Evolutionary conservation across 2,888 invertebrate species (phyloP), one percentile per base, ranked within the genome.

Genomic region (Antheraea yamamai): DNA sequence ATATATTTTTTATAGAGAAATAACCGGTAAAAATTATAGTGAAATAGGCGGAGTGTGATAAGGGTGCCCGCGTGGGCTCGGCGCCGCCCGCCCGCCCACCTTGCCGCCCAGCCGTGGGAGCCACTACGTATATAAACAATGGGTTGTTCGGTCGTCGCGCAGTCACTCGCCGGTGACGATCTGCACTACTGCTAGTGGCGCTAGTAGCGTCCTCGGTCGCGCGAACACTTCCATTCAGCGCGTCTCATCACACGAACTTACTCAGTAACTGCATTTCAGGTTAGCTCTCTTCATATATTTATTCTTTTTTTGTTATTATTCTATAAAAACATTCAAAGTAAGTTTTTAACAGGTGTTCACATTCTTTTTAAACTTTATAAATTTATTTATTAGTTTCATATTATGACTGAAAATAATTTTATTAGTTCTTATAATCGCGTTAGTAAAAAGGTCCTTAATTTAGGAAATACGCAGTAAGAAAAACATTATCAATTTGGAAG

Each of bases 41-140:
- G 30, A 66, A 26, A 66, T 66, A 66, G 64, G 64, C 64, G 64
- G 64, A 66, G 64, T 30, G 26, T 30, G 30, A 66, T 66, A 66
- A 39, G 70, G 39, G 39, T 39, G 70, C 35, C 4, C 12, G 70
- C 70, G 70, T 39, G 70, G 70, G 70, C 20, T 20, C 20, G 39
- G 39, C 70, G 39, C 39, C 70, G 70, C 70, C 70, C 68, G 68
- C 30, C 68, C 70, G 64, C 26, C 64, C 64, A 4, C n/a, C 61
- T 23, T 12, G 23, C 64, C 64, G 64, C 64, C 64, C 64, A 66
- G 30, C 64, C 64, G 64, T 66, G 64, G 64, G 64, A 66, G 26
- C 64, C 64, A 30, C 16, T 30, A 66, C 64, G 64, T 66, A 66
- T 66, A 66, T 66, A 66, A 66, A 26, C 64, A 66, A 30, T 30